Evolutionary conservation across 2,113 vertebrate genomes (phyloP).

Genomic region (Dermatemys mawii): DNA sequence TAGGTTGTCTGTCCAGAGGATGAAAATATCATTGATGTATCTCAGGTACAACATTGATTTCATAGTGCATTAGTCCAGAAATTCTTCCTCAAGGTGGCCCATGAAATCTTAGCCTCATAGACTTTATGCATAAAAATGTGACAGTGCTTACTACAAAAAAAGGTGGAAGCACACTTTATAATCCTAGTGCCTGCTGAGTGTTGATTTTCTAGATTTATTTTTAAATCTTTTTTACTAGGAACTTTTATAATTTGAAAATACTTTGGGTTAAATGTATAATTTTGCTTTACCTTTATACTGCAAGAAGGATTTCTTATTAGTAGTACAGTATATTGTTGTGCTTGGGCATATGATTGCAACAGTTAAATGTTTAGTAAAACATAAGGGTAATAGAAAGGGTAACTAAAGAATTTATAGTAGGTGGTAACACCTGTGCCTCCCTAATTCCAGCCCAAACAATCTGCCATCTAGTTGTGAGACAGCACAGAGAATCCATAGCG

Average conservation of each 20-base stretch:
- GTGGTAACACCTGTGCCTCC: background rate
- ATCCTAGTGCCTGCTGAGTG: background rate
- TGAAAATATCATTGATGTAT: background rate
- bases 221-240: background rate
- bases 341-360: background rate
- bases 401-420: background rate
- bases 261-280: background rate
- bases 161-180: background rate
- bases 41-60: background rate
- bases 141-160: background rate
- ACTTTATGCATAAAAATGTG: background rate
- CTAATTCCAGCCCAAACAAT: background rate
- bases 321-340: background rate
- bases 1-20: background rate
- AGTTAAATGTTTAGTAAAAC: slow-evolving; percentile 2
- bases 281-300: background rate
- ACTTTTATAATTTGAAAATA: background rate
- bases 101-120: background rate
- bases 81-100: background rate
- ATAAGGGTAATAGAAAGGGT: background rate
- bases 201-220: background rate
- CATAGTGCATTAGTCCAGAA: background rate
- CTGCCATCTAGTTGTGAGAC: background rate
- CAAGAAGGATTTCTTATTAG: background rate
- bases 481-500: background rate